Evolutionary conservation across 2,113 vertebrate genomes (phyloP).

Genomic region (Cygnus atratus): DNA sequence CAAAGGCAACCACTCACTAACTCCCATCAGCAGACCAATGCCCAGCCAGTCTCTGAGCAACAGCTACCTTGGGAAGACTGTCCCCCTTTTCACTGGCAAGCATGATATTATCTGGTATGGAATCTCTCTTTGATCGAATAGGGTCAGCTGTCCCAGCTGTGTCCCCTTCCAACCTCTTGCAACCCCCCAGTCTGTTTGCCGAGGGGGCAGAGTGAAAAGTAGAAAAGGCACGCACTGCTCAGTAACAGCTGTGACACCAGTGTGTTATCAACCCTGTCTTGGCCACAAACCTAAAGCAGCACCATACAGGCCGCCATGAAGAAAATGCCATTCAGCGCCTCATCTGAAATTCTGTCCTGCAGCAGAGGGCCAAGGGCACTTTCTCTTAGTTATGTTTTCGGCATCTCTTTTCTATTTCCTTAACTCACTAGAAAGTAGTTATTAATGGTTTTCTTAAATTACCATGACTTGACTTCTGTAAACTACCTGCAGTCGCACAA

Average conservation of each 20-base stretch:
- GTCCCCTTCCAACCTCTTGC: not conserved
- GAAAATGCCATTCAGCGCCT: not conserved
- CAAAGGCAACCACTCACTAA: not conserved
- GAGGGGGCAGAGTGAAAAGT: not conserved
- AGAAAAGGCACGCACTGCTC: not conserved
- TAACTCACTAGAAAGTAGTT: not conserved
- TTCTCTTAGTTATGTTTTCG: not conserved
- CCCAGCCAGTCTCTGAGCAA: not conserved
- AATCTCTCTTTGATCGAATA: not conserved
- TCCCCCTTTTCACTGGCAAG: not conserved
- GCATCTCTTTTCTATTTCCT: not conserved
- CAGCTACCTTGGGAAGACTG: not conserved
- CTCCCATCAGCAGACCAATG: not conserved
- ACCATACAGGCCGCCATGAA: not conserved
- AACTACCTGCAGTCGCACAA: not conserved
- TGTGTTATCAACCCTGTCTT: not conserved
- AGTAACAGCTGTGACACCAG: not conserved
- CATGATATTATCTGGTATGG: accelerated
- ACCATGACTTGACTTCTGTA: not conserved
- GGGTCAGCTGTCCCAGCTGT: not conserved
- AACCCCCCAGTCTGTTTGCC: not conserved
- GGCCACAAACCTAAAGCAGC: not conserved
- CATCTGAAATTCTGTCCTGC: not conserved
- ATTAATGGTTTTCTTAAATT: not conserved
- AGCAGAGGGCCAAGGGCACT: not conserved